A percentile compares a stretch with the other conserved stretches of the same genome.
Conservation (phyloP, 2,113 vertebrate genomes). For the Telmatochromis sp. region DNA sequence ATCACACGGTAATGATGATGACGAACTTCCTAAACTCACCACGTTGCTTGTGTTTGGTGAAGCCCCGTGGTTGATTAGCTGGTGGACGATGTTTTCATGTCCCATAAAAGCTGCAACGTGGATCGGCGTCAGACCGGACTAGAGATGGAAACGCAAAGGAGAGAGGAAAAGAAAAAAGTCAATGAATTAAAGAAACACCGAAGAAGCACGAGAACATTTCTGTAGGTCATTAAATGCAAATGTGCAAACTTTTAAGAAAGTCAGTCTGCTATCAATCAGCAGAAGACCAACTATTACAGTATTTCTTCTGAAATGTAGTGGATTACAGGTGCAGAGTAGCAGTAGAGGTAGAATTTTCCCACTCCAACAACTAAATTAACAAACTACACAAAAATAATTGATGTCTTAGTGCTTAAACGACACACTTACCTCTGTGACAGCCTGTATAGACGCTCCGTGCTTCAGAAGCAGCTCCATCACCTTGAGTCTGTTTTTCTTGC, state of each 20-base stretch:
- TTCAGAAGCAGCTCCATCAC: constrained; percentile 98
- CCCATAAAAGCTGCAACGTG: constrained; percentile 99
- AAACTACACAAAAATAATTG: neutral
- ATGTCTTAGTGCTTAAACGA: neutral
- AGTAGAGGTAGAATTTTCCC: neutral
- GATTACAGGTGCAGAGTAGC: neutral
- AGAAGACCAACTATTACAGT: neutral
- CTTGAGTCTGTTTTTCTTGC: constrained; percentile 97
- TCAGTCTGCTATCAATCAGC: neutral
- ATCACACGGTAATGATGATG: neutral
- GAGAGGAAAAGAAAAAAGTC: neutral
- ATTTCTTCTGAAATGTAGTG: neutral
- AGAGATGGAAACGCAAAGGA: neutral
- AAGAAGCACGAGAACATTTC: neutral
- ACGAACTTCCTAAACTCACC: constrained; percentile 72
- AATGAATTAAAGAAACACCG: neutral
- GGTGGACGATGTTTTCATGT: constrained; percentile 95
- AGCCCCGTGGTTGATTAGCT: constrained; percentile 90
- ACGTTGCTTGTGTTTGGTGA: constrained; percentile 94
- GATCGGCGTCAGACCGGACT: constrained; percentile 97
- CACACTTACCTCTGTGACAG: constrained; percentile 86
- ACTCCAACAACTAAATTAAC: neutral
- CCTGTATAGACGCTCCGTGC: constrained; percentile 94
- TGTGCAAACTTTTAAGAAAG: neutral
- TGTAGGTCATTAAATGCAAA: neutral